Percentiles rank a stretch among this genome's conserved stretches.
phyloP scores from a whole-genome alignment of 2,113 vertebrate genomes.

The Rana temporaria region DNA sequence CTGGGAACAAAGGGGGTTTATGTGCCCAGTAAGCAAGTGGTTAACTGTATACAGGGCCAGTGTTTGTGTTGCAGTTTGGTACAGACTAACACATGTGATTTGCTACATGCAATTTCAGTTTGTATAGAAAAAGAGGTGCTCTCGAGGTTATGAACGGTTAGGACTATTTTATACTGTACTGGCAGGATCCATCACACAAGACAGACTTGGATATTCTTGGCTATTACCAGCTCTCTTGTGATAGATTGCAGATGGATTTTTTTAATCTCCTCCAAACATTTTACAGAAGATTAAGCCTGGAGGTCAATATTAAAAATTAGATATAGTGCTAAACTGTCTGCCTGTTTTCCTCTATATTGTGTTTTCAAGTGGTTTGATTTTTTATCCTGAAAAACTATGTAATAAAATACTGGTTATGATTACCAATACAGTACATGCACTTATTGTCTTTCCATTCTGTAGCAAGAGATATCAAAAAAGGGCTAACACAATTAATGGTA shows the following conservation, averaged over 20 bases:
- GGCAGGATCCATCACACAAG: too few species aligned
- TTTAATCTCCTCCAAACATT: too few species aligned
- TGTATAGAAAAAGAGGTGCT: too few species aligned
- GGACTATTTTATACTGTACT: background rate
- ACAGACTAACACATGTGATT: too few species aligned
- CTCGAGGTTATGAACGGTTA: too few species aligned
- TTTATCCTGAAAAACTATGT: background rate
- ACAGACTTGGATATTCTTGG: background rate
- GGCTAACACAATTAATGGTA: background rate
- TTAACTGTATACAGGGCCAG: too few species aligned
- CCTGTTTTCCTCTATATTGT: background rate
- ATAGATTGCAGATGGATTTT: background rate
- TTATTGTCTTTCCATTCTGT: background rate
- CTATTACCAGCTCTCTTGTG: background rate
- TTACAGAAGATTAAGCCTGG: background rate
- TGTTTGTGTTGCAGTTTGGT: too few species aligned
- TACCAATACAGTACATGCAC: background rate
- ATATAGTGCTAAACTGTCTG: background rate
- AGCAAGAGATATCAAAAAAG: background rate
- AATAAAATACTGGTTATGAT: background rate
- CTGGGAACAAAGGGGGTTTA: too few species aligned
- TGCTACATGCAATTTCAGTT: too few species aligned
- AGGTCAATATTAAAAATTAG: background rate
- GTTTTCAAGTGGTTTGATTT: background rate
- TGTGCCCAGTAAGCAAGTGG: too few species aligned